A percentile compares a stretch with the other conserved stretches of the same genome.
phyloP scores from a whole-genome alignment of 2,888 invertebrate species.

The Drosophila koepferae region DNA sequence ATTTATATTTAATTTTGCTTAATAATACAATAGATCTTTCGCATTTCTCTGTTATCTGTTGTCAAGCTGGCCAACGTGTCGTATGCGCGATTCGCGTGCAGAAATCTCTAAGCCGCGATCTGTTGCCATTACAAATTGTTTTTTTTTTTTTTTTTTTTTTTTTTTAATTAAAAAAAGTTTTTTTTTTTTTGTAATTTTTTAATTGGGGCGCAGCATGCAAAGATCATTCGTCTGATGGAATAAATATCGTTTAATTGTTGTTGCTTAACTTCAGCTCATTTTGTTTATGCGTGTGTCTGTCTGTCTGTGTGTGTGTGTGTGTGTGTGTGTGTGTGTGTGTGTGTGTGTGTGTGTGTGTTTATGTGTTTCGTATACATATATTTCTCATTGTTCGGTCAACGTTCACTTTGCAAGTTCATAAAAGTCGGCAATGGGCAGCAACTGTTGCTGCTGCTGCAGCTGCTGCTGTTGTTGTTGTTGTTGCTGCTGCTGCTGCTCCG shows the following conservation, averaged over 20 bases:
- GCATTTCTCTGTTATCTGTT: not conserved
- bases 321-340: slow-evolving; percentile 20
- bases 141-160: not conserved
- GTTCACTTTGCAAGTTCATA: slow-evolving; percentile 69
- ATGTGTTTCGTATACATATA: slow-evolving; percentile 6
- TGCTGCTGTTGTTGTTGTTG: slow-evolving; percentile 33
- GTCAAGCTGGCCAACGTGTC: slow-evolving; percentile 29
- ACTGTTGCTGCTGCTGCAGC: slow-evolving; percentile 33
- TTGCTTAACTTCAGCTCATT: slow-evolving; percentile 24
- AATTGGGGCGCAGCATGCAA: slow-evolving; percentile 65
- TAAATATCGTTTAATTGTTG: slow-evolving; percentile 69
- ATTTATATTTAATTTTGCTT: slow-evolving; percentile 44
- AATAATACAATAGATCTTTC: slow-evolving; percentile 24
- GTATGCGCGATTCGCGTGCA: slow-evolving; percentile 48
- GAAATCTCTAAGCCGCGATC: slow-evolving; percentile 14
- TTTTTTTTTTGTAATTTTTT: slow-evolving; percentile 15
- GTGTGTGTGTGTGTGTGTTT: not conserved
- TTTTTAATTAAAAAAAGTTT: not conserved
- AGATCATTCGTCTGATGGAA: slow-evolving; percentile 49
- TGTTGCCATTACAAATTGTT: not conserved
- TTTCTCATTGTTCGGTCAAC: slow-evolving; percentile 17
- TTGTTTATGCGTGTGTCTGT: slow-evolving; percentile 11
- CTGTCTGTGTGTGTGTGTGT: slow-evolving; percentile 21
- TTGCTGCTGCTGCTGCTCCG: slow-evolving; percentile 40
- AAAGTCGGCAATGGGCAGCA: slow-evolving; percentile 43